Evolutionary conservation across 2,113 vertebrate genomes (phyloP).

Genomic region (Chionomys nivalis): DNA sequence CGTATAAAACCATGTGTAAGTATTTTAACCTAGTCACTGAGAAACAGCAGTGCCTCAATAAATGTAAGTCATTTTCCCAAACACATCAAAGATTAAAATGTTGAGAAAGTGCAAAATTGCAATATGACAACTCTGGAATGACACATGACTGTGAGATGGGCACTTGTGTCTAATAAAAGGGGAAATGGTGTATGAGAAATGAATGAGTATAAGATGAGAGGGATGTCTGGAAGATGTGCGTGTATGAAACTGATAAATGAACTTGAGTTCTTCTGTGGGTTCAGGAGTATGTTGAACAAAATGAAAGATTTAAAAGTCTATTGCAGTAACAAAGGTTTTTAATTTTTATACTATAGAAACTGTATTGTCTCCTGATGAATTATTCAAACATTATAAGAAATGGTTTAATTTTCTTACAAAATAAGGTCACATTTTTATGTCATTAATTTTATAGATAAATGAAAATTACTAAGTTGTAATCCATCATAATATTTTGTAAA

Average conservation of each 20-base stretch:
- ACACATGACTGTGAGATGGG: background rate
- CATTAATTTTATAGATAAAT: background rate
- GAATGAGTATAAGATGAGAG: background rate
- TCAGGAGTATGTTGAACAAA: background rate
- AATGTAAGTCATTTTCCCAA: background rate
- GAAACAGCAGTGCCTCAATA: background rate
- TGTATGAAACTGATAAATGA: background rate
- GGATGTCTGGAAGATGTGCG: background rate
- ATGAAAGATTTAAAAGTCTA: background rate
- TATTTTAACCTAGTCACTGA: background rate
- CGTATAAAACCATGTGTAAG: background rate
- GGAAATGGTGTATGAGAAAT: background rate
- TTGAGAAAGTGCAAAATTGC: background rate
- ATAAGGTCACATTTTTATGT: background rate
- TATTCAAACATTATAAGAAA: background rate
- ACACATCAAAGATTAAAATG: background rate
- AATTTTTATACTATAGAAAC: background rate
- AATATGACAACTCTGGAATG: background rate
- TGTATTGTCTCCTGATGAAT: background rate
- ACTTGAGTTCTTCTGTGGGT: background rate
- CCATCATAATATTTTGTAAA: background rate
- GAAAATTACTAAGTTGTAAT: background rate
- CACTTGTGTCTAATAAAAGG: background rate
- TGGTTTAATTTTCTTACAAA: conserved; percentile 21
- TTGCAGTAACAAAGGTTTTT: conserved; percentile 16